Evolutionary conservation across 2,888 invertebrate genomes (phyloP).

Genomic region (Drosophila conformis): DNA sequence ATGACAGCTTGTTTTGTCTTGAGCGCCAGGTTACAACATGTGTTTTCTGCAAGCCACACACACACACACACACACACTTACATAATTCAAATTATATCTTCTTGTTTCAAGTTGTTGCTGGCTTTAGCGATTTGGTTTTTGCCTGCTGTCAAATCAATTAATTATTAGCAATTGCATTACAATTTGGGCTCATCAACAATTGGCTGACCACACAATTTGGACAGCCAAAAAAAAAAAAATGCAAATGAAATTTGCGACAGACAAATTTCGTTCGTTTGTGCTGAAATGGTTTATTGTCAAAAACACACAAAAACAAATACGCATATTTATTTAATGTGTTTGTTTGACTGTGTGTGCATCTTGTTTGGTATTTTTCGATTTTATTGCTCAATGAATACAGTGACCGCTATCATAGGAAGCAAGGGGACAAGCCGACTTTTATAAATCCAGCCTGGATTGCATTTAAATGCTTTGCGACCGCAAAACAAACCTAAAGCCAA

Average conservation of each 20-base stretch:
- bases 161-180: conserved; percentile 51
- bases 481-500: conserved; percentile 64
- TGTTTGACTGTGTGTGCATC: conserved; percentile 17
- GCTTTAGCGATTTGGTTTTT: conserved; percentile 21
- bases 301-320: conserved; percentile 24
- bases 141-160: conserved; percentile 53
- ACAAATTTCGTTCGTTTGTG: conserved; percentile 42
- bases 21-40: conserved; percentile 62
- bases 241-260: conserved; percentile 44
- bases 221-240: conserved; percentile 32
- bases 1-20: conserved; percentile 66
- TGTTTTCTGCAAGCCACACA: conserved; percentile 39
- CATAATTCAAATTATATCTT: not conserved
- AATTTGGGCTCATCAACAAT: conserved; percentile 32
- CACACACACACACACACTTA: not conserved
- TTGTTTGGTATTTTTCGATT: conserved; percentile 64
- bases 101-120: conserved; percentile 25
- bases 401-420: not conserved
- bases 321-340: conserved; percentile 7
- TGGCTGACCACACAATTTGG: conserved; percentile 29
- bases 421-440: not conserved
- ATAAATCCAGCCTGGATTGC: conserved; percentile 58
- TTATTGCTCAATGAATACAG: conserved; percentile 70
- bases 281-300: conserved; percentile 43
- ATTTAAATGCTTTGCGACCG: conserved; percentile 75